Evolutionary conservation across 2,797 vertebrate genomes (phyloP), one percentile per base, ranked within the genome.

Genomic region (Microctenopoma steveboyesi): DNA sequence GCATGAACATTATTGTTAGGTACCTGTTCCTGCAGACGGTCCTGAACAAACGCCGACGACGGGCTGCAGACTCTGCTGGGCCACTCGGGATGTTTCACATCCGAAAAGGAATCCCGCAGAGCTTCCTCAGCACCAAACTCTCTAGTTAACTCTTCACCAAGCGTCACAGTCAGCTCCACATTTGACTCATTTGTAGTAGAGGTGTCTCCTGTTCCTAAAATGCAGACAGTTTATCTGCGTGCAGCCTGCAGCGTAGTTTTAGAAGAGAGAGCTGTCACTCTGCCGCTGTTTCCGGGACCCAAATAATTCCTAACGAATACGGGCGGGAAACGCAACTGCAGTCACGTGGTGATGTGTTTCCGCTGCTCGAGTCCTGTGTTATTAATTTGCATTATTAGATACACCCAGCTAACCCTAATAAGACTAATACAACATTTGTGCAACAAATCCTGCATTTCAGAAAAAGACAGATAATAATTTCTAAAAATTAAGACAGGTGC

Each of bases 11-110:
- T 18, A 13, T 27, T 27, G 42, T 60, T 7, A 62, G n/a, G 47
- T 89, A 89, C 88, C 91, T 88, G 87, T 72, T 68, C 59, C 2
- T 76, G 47, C 76, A 70, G 70, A 66, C 58, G 50, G 59, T 74
- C 72, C 58, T 70, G 62, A 68, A 47, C 64, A 43, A 47, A 52
- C 51, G 49, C 45, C 58, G 67, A 47, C 47, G 70, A 55, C 60
- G 33, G 52, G 33, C 50, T 28, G 50, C 55, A 27, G 57, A 64
- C 64, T 61, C 30, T 33, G 72, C 35, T 37, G 55, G 22, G 52
- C 46, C 67, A 27, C 52, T 55, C 45, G 22, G 12, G 42, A 52
- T 43, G 72, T 42, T 69, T 55, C 42, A 33, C 56, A 54, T 71
- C 43, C 69, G 50, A 27, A 70, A 25, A 16, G 16, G 39, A 73